Evolutionary conservation across 2,797 vertebrate species (phyloP).

Genomic region (Hoplostethus mediterraneus): DNA sequence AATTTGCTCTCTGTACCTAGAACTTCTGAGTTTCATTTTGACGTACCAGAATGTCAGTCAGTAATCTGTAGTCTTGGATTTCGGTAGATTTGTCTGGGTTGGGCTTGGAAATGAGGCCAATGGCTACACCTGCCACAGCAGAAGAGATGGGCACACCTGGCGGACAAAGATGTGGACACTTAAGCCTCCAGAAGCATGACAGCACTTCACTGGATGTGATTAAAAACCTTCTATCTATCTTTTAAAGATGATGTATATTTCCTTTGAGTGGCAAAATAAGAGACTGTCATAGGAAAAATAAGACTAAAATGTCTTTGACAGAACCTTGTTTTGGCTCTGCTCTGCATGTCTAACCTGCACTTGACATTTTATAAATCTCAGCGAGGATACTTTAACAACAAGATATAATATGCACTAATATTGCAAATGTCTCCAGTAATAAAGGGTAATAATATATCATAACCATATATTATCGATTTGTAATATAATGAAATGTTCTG

Average conservation of each 20-base stretch:
- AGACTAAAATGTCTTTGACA: neutral
- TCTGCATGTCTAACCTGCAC: neutral
- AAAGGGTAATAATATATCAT: too few species aligned
- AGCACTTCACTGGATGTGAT: neutral
- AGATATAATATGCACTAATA: too few species aligned
- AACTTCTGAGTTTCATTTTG: neutral
- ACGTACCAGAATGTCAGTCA: conserved; percentile 96
- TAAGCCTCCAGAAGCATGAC: neutral
- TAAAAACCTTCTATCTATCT: neutral
- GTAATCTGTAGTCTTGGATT: conserved; percentile 93
- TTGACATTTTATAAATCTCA: too few species aligned
- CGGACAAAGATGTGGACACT: conserved; percentile 32
- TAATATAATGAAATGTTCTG: too few species aligned
- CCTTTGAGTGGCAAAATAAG: neutral
- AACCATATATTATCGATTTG: too few species aligned
- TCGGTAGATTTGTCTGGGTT: conserved; percentile 84
- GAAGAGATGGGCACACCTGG: conserved; percentile 94
- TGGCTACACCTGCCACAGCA: conserved; percentile 94
- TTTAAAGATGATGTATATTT: neutral
- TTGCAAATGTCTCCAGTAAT: too few species aligned
- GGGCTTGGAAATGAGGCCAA: conserved; percentile 91
- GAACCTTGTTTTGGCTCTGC: neutral
- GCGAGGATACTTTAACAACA: neutral
- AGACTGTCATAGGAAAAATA: neutral
- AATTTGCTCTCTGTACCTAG: neutral